phyloP scores from a whole-genome alignment of 2,113 vertebrate genomes.

The Hippopotamus amphibius region DNA sequence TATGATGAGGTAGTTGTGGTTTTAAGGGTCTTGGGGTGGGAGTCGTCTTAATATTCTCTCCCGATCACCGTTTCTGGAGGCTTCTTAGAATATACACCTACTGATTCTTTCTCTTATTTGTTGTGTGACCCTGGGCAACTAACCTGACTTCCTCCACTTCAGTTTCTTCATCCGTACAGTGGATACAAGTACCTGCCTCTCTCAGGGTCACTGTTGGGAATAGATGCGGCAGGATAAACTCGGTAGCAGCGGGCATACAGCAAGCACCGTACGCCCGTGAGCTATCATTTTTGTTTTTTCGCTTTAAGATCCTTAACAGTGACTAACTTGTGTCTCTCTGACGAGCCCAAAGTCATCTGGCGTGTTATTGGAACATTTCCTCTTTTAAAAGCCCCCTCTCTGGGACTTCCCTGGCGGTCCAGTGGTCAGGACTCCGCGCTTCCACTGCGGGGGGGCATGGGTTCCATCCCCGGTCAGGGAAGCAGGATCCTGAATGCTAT shows the following conservation, averaged over 20 bases:
- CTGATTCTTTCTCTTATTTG: too few species aligned
- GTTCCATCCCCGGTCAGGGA: neutral
- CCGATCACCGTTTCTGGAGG: neutral
- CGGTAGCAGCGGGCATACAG: neutral
- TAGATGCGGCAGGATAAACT: too few species aligned
- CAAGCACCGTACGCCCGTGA: neutral
- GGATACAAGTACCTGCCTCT: neutral
- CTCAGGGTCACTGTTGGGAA: neutral
- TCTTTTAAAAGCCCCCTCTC: neutral
- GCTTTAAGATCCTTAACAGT: neutral
- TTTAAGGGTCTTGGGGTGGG: neutral
- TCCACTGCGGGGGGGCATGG: neutral
- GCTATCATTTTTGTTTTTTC: neutral
- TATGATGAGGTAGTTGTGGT: neutral
- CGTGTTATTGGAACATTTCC: neutral
- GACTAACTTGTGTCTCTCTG: neutral
- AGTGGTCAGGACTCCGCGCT: neutral
- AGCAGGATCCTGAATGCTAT: neutral
- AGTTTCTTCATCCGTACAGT: neutral
- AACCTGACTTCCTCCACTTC: neutral
- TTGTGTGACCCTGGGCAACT: neutral
- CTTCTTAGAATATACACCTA: neutral
- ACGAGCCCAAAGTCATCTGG: neutral
- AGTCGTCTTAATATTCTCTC: neutral
- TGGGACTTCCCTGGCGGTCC: neutral